Evolutionary conservation across 2,113 vertebrate species (phyloP).

Genomic region (Aspiorhynchus laticeps): DNA sequence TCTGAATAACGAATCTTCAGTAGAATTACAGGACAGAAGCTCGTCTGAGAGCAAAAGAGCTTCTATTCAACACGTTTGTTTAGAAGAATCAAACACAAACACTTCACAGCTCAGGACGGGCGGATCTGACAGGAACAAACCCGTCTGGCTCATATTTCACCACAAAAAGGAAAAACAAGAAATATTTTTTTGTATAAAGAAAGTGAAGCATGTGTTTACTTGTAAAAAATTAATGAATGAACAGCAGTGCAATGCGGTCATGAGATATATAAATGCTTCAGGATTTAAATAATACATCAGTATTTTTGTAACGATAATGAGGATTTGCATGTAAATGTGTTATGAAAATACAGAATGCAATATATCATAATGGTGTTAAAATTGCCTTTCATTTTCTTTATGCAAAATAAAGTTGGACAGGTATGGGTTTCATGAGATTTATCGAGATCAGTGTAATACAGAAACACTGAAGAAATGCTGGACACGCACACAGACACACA

Average conservation of each 20-base stretch:
- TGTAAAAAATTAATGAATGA: too few relatives aligned
- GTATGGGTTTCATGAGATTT: too few relatives aligned
- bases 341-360: too few relatives aligned
- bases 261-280: too few relatives aligned
- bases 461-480: background rate
- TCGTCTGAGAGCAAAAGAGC: background rate
- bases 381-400: too few relatives aligned
- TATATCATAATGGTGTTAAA: too few relatives aligned
- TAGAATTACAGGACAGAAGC: background rate
- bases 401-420: too few relatives aligned
- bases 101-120: background rate
- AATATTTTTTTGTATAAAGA: background rate
- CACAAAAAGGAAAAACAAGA: background rate
- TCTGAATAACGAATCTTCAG: background rate
- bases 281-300: too few relatives aligned
- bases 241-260: too few relatives aligned
- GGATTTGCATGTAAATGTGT: too few relatives aligned
- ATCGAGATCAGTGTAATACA: background rate
- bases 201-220: background rate
- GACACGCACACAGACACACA: constrained; percentile 29
- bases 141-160: background rate
- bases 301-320: too few relatives aligned
- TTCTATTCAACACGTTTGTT: background rate
- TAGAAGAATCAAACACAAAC: background rate
- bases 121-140: background rate